Percentiles rank a stretch among this genome's conserved stretches.
phyloP scores from a whole-genome alignment of 2,113 vertebrate genomes.

The Cebidichthys violaceus region DNA sequence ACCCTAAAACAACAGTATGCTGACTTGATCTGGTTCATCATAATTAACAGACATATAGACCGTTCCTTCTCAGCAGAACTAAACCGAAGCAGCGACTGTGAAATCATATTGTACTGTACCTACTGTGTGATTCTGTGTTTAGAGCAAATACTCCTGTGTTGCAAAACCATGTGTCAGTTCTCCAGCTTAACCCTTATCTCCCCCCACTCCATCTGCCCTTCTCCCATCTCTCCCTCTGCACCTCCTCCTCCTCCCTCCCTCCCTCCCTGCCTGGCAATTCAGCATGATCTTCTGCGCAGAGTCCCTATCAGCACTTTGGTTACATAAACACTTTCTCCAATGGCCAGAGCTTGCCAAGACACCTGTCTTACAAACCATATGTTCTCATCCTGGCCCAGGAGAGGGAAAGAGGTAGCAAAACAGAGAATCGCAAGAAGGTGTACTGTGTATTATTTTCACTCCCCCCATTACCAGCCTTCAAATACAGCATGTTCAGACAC shows the following conservation, averaged over 20 bases:
- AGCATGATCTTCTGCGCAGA: constrained; percentile 57
- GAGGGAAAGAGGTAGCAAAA: constrained; percentile 34
- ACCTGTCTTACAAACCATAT: constrained; percentile 73
- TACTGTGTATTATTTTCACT: constrained; percentile 31
- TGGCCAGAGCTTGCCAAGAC: constrained; percentile 72
- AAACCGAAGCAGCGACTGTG: neutral
- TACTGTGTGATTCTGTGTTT: neutral
- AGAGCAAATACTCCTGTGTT: constrained; percentile 9
- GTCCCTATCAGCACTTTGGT: constrained; percentile 71
- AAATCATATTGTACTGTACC: neutral
- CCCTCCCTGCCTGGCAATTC: constrained; percentile 57
- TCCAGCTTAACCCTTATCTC: constrained; percentile 37
- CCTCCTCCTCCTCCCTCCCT: constrained; percentile 33
- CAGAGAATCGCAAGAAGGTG: constrained; percentile 8
- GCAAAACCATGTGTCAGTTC: constrained; percentile 36
- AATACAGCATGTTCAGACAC: constrained; percentile 39
- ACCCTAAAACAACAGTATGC: constrained; percentile 22
- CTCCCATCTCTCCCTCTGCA: constrained; percentile 36
- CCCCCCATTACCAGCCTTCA: constrained; percentile 26
- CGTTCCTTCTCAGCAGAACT: constrained; percentile 4
- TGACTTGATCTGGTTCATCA: constrained; percentile 11
- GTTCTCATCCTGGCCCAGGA: constrained; percentile 42
- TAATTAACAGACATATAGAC: neutral
- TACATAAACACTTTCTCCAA: constrained; percentile 75
- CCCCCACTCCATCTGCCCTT: constrained; percentile 42